Evolutionary conservation across 2,888 invertebrate species (phyloP).

Genomic region (Nephrotoma appendiculata): DNA sequence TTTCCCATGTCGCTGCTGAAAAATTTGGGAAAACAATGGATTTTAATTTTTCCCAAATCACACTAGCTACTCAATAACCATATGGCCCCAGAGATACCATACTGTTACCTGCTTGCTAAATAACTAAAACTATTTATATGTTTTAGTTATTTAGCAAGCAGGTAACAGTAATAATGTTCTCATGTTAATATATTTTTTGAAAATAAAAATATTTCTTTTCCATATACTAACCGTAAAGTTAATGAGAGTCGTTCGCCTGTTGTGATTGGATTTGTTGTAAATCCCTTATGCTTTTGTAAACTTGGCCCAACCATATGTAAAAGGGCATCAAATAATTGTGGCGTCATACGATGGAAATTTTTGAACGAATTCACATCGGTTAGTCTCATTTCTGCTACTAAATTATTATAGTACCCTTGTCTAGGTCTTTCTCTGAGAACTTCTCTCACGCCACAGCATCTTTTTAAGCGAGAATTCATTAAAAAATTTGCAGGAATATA

Average conservation of each 20-base stretch:
- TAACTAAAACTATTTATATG: no score
- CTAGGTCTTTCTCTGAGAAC: background rate
- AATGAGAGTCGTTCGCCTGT: background rate
- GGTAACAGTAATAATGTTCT: no score
- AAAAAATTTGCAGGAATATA: no score
- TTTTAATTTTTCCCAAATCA: no score
- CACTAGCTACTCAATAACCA: no score
- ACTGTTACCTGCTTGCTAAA: no score
- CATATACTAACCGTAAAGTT: background rate
- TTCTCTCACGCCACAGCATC: background rate
- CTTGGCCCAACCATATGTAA: background rate
- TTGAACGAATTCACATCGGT: background rate
- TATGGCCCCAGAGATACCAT: no score
- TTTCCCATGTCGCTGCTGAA: no score
- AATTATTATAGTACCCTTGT: background rate
- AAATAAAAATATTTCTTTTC: background rate
- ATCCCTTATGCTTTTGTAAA: background rate
- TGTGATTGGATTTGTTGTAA: background rate
- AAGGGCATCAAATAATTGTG: background rate
- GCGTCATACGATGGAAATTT: background rate
- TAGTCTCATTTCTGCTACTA: background rate
- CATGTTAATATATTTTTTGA: background rate
- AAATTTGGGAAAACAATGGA: no score
- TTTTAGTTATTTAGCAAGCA: no score
- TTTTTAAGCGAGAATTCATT: background rate